Percentiles rank a stretch among this genome's conserved stretches.
Evolutionary conservation across 2,888 invertebrate species (phyloP).

Genomic region (Eristalis arbustorum): DNA sequence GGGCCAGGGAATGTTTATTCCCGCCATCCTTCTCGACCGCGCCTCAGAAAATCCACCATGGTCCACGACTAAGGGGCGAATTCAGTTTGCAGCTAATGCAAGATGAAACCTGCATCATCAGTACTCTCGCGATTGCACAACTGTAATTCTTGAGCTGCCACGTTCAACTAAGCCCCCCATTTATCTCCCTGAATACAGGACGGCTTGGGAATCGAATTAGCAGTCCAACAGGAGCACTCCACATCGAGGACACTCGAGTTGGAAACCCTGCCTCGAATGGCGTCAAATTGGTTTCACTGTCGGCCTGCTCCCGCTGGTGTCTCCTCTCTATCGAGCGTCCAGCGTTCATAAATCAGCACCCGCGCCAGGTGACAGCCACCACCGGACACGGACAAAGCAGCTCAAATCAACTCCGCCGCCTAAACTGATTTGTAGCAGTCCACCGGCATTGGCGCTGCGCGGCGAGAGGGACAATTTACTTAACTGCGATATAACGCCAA

Average conservation of each 20-base stretch:
- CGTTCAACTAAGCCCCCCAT: neutral
- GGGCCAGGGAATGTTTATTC: too few relatives aligned
- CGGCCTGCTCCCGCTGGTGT: neutral
- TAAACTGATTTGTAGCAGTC: slow-evolving; percentile 51
- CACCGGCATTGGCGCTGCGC: neutral
- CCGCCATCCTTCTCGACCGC: too few relatives aligned
- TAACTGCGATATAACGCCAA: slow-evolving; percentile 44
- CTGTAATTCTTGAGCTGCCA: neutral
- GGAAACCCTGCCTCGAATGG: slow-evolving; percentile 16
- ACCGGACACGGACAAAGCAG: slow-evolving; percentile 26
- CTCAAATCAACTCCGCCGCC: slow-evolving; percentile 40
- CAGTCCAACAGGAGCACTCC: neutral
- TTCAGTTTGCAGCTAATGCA: neutral
- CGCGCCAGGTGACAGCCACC: slow-evolving; percentile 9
- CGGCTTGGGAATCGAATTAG: neutral
- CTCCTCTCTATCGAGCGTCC: slow-evolving; percentile 10
- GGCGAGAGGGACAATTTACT: slow-evolving; percentile 7
- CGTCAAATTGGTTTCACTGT: slow-evolving; percentile 42
- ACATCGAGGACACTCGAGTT: neutral
- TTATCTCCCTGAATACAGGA: neutral
- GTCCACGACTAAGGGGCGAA: neutral
- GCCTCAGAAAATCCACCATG: too few relatives aligned
- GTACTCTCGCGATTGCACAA: neutral
- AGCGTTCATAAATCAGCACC: slow-evolving; percentile 46
- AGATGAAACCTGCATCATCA: neutral